Evolutionary conservation across 2,797 vertebrate genomes (phyloP), one percentile per base, ranked within the genome.

Genomic region (Acanthurus lineatus): DNA sequence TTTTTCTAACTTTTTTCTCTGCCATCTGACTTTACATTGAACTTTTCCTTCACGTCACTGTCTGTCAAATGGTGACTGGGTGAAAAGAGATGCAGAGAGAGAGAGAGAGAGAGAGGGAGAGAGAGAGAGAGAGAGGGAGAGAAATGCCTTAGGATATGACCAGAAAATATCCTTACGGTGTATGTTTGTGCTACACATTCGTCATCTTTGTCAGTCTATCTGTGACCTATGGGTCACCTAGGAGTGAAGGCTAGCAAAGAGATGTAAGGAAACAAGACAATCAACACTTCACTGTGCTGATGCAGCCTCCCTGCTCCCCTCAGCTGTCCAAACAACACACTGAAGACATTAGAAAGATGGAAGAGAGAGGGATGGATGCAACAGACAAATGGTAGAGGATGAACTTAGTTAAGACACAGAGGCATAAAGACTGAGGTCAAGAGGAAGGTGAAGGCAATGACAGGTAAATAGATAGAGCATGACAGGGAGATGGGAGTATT

Each of bases 391-490:
- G 54, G 60, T 20, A 7, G 51, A 66, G 64, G 73, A 83, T 72
- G 86, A 79, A 67, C 76, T 74, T 73, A 38, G 72, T 63, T 79
- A 53, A 78, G 38, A 73, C 42, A 54, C 44, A 47, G 52, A 59
- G 63, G 69, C 72, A 60, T 79, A 57, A 56, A 82, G 69, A 69
- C 51, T 57, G 25, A 86, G 87, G 82, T 88, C 76, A 75, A 58
- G 51, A 63, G 45, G 74, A 81, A 86, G 77, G 81, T 76, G 76
- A 82, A 65, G 32, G 63, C 58, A 78, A 53, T 81, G 86, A 83
- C 90, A 69, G 82, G 56, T 85, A 11, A 79, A 86, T 57, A 76
- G 49, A 89, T 86, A 45, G 65, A 73, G 81, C 10, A 19, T 84
- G 88, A 70, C 79, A 83, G 71, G 45, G 63, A 63, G 82, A 86